Evolutionary conservation across 2,888 invertebrate genomes (phyloP), one percentile per base, ranked within the genome.

Genomic region (Cephus nigrinus): DNA sequence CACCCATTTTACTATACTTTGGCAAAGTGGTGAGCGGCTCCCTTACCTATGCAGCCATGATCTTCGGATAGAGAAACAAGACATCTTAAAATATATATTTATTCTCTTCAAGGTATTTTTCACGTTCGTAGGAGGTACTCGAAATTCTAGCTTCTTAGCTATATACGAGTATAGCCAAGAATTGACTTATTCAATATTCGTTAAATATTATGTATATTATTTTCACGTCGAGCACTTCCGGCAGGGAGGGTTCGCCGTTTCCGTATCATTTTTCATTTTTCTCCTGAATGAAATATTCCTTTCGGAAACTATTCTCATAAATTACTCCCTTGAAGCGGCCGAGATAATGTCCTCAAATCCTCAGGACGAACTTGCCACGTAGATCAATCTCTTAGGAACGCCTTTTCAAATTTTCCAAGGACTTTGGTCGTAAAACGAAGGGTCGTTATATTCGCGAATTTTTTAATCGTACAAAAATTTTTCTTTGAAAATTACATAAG

Each of bases 311-410:
- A 86, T 71, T 83, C 82, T 83, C 84, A 87, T 88, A 86, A 88
- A 88, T 88, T 86, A 85, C 84, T 76, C 74, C 77, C 75, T 75
- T 78, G 76, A 81, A 84, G 84, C 86, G 83, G 83, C 1, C 82
- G 85, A 88, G 87, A 88, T 88, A 88, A 86, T 87, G 87, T 89
- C 86, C 82, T 88, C 88, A 85, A 89, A 88, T 88, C 85, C 86
- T 81, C 86, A 80, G 82, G 83, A 83, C 82, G 82, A 89, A 89
- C 87, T 89, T 88, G 82, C 83, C 79, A 81, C 85, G 82, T 88
- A 87, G 83, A 86, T 87, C 88, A 87, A 85, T 82, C 78, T 81
- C 80, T 80, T 77, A 55, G 55, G 9, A 55, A 23, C 55, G 55
- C 9, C 55, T 23, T 23, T 55, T 55, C 23, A 55, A 55, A 55